Evolutionary conservation across 2,888 invertebrate genomes (phyloP), one percentile per base, ranked within the genome.

Genomic region (Nomada fucata): DNA sequence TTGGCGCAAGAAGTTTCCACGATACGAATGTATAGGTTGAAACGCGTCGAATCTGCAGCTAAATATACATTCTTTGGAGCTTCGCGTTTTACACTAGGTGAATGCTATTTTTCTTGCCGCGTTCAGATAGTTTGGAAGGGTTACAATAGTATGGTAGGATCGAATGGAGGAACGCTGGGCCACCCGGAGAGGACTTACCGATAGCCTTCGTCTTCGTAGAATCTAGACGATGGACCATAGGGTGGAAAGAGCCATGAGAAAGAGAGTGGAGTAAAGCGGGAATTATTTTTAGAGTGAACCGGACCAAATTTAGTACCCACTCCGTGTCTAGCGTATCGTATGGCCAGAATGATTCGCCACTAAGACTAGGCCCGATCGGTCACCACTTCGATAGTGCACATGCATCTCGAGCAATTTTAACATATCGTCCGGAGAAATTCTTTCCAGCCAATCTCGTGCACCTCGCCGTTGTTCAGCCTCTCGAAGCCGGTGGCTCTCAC

Each of bases 251-350:
- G 76, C 84, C 84, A 84, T 69, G 79, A 80, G 79, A 81, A 76
- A 82, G 80, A 82, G 81, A 82, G 67, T 84, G 83, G 84, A 84
- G 85, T 75, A 79, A 84, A 79, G 79, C 84, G 67, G 71, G 72
- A 75, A 86, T 91, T 93, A 93, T 93, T 93, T 93, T 93, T 92
- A 89, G 93, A 87, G 78, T 83, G 85, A 88, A 90, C 90, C 91
- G 87, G 91, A 93, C 93, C 93, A 93, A 93, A 93, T 93, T 93
- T 93, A 93, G 93, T 93, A 90, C 91, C 92, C 88, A 75, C 88
- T 67, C 42, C 85, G 90, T 86, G 88, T 85, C 89, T 86, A 89
- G 90, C 89, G 93, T 93, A 93, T 93, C 93, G 92, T 92, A 92
- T 93, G 85, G 92, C 93, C 86, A 73, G 81, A 74, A 79, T 74